Conservation (phyloP, 1,140 invertebrate genomes). For the Cherax quadricarinatus region DNA sequence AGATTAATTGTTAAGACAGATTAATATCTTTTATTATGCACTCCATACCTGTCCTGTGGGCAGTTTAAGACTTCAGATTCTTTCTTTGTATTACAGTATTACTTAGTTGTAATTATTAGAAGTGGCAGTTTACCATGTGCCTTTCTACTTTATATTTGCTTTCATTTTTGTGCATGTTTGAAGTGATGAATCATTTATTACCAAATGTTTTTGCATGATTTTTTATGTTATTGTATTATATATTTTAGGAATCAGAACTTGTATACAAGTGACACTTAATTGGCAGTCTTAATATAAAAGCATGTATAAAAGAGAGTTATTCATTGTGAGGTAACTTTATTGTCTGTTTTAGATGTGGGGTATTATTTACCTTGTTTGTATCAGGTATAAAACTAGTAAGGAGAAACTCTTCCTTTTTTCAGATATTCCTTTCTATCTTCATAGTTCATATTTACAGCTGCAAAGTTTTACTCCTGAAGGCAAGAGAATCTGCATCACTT, state of each 20-base stretch:
- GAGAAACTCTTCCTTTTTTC: slow-evolving; percentile 36
- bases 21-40: no score
- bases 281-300: neutral
- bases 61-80: no score
- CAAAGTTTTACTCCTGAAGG: slow-evolving; percentile 54
- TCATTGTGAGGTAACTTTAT: no score
- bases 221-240: neutral
- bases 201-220: neutral
- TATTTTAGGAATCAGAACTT: neutral
- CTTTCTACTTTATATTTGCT: neutral
- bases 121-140: neutral
- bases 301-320: no score
- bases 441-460: slow-evolving; percentile 64
- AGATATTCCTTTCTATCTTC: slow-evolving; percentile 70
- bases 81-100: no score
- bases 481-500: slow-evolving; percentile 37
- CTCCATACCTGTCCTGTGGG: no score
- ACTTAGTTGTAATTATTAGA: no score
- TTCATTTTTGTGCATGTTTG: neutral
- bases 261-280: neutral
- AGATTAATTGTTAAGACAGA: no score
- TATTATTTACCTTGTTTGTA: no score
- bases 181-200: neutral
- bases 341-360: no score
- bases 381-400: neutral